Evolutionary conservation across 2,888 invertebrate genomes (phyloP).

Genomic region (Prosapia bicincta): DNA sequence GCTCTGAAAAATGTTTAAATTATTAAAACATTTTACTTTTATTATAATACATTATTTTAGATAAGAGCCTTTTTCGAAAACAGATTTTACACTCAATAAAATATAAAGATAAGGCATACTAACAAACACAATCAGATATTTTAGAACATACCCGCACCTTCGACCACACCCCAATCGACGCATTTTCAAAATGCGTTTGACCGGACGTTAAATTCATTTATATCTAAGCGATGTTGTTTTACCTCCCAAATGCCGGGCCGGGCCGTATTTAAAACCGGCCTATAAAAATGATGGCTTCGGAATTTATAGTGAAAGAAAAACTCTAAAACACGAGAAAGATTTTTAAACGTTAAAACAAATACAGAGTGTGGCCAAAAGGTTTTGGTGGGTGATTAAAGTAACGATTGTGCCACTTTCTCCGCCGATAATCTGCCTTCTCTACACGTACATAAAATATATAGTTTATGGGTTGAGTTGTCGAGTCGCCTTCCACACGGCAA

Average conservation of each 20-base stretch:
- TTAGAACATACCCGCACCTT: not conserved
- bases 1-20: too few species aligned
- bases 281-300: not conserved
- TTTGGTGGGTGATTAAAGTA: not conserved
- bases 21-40: too few species aligned
- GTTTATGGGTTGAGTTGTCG: not conserved
- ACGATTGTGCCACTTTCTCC: not conserved
- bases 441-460: not conserved
- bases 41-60: too few species aligned
- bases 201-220: not conserved
- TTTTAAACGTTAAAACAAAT: constrained; percentile 25
- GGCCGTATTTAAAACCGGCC: not conserved
- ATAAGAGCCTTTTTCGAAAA: too few species aligned
- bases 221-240: not conserved
- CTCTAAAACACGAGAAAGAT: constrained; percentile 24
- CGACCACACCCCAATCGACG: not conserved
- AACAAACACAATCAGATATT: too few species aligned
- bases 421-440: not conserved
- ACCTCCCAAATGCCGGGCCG: not conserved
- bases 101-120: too few species aligned
- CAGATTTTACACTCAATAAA: too few species aligned
- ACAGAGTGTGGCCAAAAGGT: constrained; percentile 1
- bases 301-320: constrained; percentile 12
- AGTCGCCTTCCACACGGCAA: not conserved
- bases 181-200: not conserved